Evolutionary conservation across 2,888 invertebrate species (phyloP).

Genomic region (Ommatoiulus sabulosus): DNA sequence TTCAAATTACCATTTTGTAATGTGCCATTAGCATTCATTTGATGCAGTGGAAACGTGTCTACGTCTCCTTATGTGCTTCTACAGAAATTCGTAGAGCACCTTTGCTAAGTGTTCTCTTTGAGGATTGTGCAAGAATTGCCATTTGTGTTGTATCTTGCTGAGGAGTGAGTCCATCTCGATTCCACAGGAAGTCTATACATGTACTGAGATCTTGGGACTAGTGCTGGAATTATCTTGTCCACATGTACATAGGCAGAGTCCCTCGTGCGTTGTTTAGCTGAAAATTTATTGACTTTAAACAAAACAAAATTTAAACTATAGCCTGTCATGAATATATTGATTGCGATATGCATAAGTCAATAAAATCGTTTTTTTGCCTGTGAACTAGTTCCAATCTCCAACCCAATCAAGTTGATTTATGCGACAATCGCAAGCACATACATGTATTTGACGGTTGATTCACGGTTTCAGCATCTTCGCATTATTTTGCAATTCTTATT

Average conservation of each 20-base stretch:
- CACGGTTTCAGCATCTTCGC: no score
- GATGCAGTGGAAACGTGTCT: not conserved
- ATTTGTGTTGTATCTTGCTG: not conserved
- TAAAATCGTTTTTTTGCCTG: no score
- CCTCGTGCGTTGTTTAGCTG: not conserved
- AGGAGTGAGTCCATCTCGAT: not conserved
- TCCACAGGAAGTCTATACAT: not conserved
- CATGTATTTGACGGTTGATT: no score
- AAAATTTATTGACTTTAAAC: not conserved
- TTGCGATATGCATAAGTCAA: not conserved
- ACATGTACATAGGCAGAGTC: not conserved
- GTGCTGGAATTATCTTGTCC: not conserved
- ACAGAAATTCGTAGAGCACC: not conserved
- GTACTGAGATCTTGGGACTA: not conserved
- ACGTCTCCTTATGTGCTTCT: not conserved
- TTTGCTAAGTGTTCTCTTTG: not conserved
- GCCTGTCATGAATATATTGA: not conserved
- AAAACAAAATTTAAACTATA: not conserved
- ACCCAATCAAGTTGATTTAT: no score
- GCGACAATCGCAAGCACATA: no score
- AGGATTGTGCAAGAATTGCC: not conserved
- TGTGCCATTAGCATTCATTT: not conserved
- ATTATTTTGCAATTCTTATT: no score
- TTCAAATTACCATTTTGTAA: not conserved
- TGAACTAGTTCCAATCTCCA: not conserved